These are phyloP conservation scores for Brachycybe producta DNA, from an alignment of 2,888 invertebrate species.

Conservation along the genomic window DNA sequence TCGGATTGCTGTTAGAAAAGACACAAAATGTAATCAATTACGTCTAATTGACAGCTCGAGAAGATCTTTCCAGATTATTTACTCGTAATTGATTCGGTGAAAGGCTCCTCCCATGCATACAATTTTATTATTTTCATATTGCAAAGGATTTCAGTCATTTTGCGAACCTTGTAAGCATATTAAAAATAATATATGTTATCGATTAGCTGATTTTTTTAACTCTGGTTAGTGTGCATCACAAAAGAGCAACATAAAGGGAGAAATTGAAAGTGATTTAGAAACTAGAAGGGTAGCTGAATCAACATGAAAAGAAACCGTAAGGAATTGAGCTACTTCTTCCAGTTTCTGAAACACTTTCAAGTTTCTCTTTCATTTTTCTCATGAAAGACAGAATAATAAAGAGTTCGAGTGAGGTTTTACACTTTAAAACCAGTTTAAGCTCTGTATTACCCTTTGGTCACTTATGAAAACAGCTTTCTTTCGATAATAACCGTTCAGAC, in stretches of 20 bases:
- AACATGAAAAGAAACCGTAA: too few species aligned
- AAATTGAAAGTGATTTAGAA: too few species aligned
- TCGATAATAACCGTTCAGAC: conserved; percentile 33
- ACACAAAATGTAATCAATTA: conserved; percentile 6
- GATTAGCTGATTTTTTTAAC: too few species aligned
- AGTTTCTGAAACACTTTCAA: too few species aligned
- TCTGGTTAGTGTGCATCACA: not conserved
- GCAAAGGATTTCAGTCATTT: conserved; percentile 45
- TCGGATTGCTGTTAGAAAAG: conserved; percentile 37
- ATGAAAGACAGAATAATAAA: too few species aligned
- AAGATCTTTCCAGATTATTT: too few species aligned
- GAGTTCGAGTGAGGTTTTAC: conserved; percentile 2
- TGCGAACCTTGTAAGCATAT: conserved; percentile 34
- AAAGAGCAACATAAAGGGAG: not conserved
- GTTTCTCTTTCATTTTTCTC: too few species aligned
- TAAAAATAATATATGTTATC: too few species aligned
- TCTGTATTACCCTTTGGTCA: conserved; percentile 36
- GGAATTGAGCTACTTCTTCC: too few species aligned
- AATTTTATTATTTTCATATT: conserved; percentile 49
- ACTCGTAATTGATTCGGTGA: conserved; percentile 39
- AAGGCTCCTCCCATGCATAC: conserved; percentile 50
- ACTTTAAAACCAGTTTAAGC: too few species aligned
- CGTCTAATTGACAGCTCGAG: not conserved
- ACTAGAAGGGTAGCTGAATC: too few species aligned
- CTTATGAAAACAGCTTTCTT: conserved; percentile 30